Conservation (phyloP, 2,113 vertebrate species). For the Tachysurus fulvidraco region DNA sequence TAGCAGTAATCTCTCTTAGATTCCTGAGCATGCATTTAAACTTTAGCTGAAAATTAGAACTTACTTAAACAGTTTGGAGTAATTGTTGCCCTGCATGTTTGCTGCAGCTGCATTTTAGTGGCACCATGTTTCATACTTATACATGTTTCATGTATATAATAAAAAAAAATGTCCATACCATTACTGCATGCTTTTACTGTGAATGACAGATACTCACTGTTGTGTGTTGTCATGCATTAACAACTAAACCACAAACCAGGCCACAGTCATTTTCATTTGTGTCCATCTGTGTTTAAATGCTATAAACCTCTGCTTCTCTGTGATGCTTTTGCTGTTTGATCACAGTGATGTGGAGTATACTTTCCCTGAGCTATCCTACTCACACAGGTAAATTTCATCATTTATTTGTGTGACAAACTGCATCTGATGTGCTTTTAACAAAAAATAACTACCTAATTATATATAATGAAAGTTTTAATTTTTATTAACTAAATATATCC, state of each 20-base stretch:
- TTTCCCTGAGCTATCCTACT: conserved; percentile 63
- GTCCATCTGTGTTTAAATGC: conserved; percentile 51
- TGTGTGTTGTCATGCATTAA: conserved; percentile 35
- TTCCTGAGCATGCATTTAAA: not conserved
- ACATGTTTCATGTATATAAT: not conserved
- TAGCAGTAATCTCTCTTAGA: not conserved
- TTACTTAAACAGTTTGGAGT: not conserved
- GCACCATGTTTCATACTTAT: not conserved
- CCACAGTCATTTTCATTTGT: conserved; percentile 24
- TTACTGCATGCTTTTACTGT: conserved; percentile 4
- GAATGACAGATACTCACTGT: conserved; percentile 27
- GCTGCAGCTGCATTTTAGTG: not conserved
- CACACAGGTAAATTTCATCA: conserved; percentile 71
- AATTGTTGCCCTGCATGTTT: not conserved
- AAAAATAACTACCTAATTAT: not conserved
- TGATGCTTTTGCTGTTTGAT: conserved; percentile 53
- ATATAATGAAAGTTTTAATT: not conserved
- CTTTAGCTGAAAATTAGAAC: not conserved
- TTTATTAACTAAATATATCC: not conserved
- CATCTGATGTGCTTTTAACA: not conserved
- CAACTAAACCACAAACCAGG: conserved; percentile 26
- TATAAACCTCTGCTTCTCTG: conserved; percentile 53
- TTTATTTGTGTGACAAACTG: conserved; percentile 1
- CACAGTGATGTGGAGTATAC: conserved; percentile 65
- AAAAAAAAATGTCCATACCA: not conserved